These are phyloP conservation scores for Gibbula magus DNA, from an alignment of 2,888 invertebrate genomes.

Conservation along the genomic window DNA sequence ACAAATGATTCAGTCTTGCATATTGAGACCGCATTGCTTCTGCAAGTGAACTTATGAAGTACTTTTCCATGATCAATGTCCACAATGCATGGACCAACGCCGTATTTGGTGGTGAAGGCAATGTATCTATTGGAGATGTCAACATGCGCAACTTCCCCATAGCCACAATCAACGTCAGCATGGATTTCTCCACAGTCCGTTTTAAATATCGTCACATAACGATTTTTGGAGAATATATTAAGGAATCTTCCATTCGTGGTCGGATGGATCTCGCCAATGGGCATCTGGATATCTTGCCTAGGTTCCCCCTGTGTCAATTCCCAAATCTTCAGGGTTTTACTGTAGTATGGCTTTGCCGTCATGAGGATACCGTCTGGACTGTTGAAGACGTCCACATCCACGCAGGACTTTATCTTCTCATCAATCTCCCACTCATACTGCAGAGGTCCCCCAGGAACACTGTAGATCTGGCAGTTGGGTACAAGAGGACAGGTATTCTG, in stretches of 20 bases:
- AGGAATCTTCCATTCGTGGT: slow-evolving; percentile 61
- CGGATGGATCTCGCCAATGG: slow-evolving; percentile 56
- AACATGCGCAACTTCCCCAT: slow-evolving; percentile 44
- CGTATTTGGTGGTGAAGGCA: slow-evolving; percentile 58
- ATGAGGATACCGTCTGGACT: slow-evolving; percentile 62
- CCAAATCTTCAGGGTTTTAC: slow-evolving; percentile 59
- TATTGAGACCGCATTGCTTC: slow-evolving; percentile 60
- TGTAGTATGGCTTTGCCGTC: slow-evolving; percentile 60
- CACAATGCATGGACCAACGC: slow-evolving; percentile 61
- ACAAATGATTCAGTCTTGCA: slow-evolving; percentile 59
- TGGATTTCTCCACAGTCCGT: slow-evolving; percentile 62
- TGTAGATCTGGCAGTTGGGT: slow-evolving; percentile 67
- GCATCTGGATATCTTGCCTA: slow-evolving; percentile 61
- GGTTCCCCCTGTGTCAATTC: slow-evolving; percentile 65
- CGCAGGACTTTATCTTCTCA: slow-evolving; percentile 43
- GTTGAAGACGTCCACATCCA: slow-evolving; percentile 63
- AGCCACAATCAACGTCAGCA: slow-evolving; percentile 57
- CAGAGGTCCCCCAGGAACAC: slow-evolving; percentile 68
- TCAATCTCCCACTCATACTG: slow-evolving; percentile 67
- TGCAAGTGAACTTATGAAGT: slow-evolving; percentile 61
- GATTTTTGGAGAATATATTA: slow-evolving; percentile 59
- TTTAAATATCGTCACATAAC: slow-evolving; percentile 54
- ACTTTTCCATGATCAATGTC: slow-evolving; percentile 58
- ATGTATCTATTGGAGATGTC: slow-evolving; percentile 60
- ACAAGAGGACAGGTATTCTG: slow-evolving; percentile 61